Percentiles rank a stretch among this genome's conserved stretches.
phyloP scores from a whole-genome alignment of 1,140 invertebrate genomes.

The Drosophila bipectinata region DNA sequence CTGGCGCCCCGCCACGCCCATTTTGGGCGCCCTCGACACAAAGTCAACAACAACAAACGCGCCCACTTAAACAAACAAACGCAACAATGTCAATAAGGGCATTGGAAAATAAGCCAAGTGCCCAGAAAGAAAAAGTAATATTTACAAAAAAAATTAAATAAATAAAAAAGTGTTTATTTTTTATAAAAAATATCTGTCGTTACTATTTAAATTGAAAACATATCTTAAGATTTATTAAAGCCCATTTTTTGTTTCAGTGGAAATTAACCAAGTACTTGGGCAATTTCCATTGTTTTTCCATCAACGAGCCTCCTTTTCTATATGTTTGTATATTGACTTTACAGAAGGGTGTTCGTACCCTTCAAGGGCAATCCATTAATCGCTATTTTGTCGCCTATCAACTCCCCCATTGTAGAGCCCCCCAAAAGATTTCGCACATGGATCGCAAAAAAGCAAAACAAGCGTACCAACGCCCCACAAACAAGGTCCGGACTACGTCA shows the following conservation, averaged over 20 bases:
- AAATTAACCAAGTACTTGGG: constrained; percentile 46
- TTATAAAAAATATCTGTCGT: background rate
- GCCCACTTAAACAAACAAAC: constrained; percentile 53
- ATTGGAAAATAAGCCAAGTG: background rate
- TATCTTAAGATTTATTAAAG: no score
- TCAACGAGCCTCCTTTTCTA: constrained; percentile 51
- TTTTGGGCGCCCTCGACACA: background rate
- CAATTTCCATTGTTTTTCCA: constrained; percentile 67
- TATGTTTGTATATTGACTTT: background rate
- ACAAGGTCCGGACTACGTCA: constrained; percentile 43
- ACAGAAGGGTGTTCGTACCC: constrained; percentile 48
- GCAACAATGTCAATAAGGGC: constrained; percentile 53
- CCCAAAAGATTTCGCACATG: background rate
- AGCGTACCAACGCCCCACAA: constrained; percentile 43
- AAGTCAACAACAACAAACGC: constrained; percentile 52
- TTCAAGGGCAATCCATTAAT: constrained; percentile 47
- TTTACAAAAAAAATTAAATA: background rate
- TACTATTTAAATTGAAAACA: no score
- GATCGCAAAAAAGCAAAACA: constrained; percentile 39
- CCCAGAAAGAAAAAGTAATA: background rate
- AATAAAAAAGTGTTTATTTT: no score
- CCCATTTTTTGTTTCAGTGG: background rate
- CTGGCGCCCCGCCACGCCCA: background rate
- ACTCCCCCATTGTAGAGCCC: background rate
- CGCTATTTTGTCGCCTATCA: constrained; percentile 31